A percentile compares a stretch with the other conserved stretches of the same genome.
Evolutionary conservation across 2,113 vertebrate species (phyloP).

Genomic region (Menidia beryllina): DNA sequence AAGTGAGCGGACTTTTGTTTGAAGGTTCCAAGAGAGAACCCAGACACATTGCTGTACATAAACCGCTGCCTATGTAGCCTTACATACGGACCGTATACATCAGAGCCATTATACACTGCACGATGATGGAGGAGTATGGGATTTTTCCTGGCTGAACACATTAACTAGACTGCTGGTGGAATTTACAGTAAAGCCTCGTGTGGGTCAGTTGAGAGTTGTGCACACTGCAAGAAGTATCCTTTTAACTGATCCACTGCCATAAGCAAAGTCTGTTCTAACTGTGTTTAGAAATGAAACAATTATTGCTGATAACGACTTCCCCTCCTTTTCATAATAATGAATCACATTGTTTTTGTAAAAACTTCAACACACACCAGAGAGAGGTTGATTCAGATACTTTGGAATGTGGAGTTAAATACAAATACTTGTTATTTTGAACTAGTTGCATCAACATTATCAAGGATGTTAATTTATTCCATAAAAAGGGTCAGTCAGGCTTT

Average conservation of each 20-base stretch:
- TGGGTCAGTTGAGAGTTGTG: constrained; percentile 47
- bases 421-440: too few species aligned
- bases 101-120: constrained; percentile 39
- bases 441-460: not conserved
- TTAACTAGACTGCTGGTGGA: constrained; percentile 64
- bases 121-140: constrained; percentile 55
- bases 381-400: not conserved
- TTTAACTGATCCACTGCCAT: not conserved
- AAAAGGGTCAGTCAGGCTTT: not conserved
- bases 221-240: constrained; percentile 65
- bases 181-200: constrained; percentile 68
- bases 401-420: too few species aligned
- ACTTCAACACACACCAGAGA: not conserved
- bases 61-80: constrained; percentile 5
- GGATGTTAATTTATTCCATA: not conserved
- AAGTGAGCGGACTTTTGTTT: not conserved
- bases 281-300: not conserved
- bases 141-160: constrained; percentile 63
- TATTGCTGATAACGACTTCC: not conserved
- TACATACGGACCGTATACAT: constrained; percentile 31
- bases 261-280: not conserved
- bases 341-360: not conserved
- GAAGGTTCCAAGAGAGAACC: not conserved
- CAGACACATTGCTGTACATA: not conserved
- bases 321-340: not conserved